These are phyloP conservation scores for Yponomeuta sedellus DNA, from an alignment of 2,888 invertebrate species.

Conservation along the genomic window DNA sequence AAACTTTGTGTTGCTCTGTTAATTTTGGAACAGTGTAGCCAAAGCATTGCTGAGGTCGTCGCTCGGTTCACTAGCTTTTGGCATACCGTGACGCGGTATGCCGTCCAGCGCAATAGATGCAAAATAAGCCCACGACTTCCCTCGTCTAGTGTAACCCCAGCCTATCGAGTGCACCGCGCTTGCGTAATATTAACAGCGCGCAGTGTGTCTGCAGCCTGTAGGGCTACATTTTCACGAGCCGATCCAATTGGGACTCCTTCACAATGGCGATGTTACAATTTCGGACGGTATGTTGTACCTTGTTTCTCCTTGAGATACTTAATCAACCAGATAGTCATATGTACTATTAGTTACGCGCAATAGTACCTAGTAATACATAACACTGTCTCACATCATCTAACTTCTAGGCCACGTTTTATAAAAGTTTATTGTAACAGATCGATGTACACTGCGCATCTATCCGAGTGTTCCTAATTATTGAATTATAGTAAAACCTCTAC, in stretches of 20 bases:
- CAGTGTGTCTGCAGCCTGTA: constrained; percentile 59
- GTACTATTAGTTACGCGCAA: no score
- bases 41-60: neutral
- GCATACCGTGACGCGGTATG: neutral
- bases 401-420: no score
- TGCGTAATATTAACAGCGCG: constrained; percentile 34
- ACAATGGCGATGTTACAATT: constrained; percentile 29
- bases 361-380: no score
- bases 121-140: neutral
- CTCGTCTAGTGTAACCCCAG: constrained; percentile 32
- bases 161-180: constrained; percentile 14
- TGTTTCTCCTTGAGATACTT: neutral
- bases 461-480: no score
- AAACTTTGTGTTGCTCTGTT: no score
- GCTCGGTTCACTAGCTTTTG: neutral
- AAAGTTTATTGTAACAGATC: no score
- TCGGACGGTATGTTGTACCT: neutral
- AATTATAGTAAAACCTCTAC: no score
- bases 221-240: constrained; percentile 61
- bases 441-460: no score
- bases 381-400: no score
- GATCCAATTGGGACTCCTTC: constrained; percentile 39
- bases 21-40: neutral
- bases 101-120: neutral
- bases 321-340: no score